Conservation (phyloP, 2,113 vertebrate species). For the Telmatochromis sp. region DNA sequence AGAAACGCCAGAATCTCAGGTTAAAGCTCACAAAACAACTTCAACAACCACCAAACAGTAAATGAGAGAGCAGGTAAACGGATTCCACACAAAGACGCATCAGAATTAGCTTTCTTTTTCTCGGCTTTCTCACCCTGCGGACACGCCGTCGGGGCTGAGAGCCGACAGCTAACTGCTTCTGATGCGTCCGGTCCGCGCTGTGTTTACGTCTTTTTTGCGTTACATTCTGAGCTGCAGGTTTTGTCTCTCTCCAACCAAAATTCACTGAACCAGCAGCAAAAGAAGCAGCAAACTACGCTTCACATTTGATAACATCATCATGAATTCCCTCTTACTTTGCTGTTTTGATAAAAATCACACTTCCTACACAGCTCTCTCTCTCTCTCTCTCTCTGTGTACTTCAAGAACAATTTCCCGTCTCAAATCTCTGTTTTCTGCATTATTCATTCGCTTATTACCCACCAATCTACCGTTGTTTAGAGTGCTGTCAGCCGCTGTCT, state of each 20-base stretch:
- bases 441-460: not conserved
- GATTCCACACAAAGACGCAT: not conserved
- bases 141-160: no score
- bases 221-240: not conserved
- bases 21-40: not conserved
- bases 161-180: not conserved
- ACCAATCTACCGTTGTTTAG: not conserved
- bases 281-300: not conserved
- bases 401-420: not conserved
- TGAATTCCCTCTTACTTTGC: not conserved
- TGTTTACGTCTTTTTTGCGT: not conserved
- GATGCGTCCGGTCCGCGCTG: rapidly evolving
- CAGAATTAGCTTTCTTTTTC: not conserved
- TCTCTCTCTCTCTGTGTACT: rapidly evolving
- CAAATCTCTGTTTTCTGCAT: rapidly evolving
- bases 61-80: not conserved
- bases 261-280: not conserved
- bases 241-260: not conserved
- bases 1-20: not conserved
- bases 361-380: not conserved
- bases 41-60: not conserved
- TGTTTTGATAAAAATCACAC: not conserved
- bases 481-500: not conserved
- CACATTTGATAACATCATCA: not conserved
- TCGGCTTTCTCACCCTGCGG: no score